These are phyloP conservation scores for Solea solea DNA, from an alignment of 2,113 vertebrate species.

Conservation along the genomic window DNA sequence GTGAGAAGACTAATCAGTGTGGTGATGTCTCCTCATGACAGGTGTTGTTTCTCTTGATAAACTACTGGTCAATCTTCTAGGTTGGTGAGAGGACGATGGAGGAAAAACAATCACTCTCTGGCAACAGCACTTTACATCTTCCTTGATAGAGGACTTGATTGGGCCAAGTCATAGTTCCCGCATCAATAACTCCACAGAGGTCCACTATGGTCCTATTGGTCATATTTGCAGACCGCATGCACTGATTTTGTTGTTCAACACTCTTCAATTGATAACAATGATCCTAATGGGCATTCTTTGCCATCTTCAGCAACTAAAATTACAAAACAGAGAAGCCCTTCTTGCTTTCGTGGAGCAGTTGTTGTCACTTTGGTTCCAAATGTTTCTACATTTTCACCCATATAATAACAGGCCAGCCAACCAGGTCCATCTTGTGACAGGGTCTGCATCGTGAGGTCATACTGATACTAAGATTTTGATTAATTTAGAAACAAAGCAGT, in stretches of 20 bases:
- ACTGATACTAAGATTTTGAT: no score
- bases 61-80: slow-evolving; percentile 4
- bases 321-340: no score
- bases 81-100: not conserved
- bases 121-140: slow-evolving; percentile 5
- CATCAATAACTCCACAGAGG: no score
- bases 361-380: no score
- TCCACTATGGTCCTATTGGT: no score
- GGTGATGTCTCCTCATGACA: not conserved
- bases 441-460: not conserved
- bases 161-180: not conserved
- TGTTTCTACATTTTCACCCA: not conserved
- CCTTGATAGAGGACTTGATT: slow-evolving; percentile 5
- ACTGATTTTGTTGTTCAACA: no score
- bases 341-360: no score
- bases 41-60: not conserved
- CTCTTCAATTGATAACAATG: no score
- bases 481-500: no score
- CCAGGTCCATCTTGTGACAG: not conserved
- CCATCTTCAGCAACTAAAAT: no score
- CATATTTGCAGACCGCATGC: no score
- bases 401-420: not conserved
- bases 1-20: not conserved
- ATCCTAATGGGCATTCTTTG: no score
- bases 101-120: not conserved